Conservation (phyloP, 2,113 vertebrate genomes). For the Engraulis encrasicolus region DNA sequence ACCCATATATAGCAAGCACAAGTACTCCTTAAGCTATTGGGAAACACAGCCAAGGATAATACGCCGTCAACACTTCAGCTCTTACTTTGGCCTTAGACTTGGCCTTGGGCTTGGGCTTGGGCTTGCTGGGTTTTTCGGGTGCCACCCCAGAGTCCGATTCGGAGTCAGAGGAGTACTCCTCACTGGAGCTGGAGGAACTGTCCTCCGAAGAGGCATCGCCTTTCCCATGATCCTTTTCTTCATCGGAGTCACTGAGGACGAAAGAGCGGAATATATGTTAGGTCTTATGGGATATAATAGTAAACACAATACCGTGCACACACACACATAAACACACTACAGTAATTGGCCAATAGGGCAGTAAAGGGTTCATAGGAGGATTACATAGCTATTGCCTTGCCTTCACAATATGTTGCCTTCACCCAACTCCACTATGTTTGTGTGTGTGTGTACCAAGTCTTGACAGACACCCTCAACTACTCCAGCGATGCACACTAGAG, state of each 20-base stretch:
- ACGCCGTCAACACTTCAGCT: not conserved
- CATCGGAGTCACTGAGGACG: constrained; percentile 68
- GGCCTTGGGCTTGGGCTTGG: constrained; percentile 69
- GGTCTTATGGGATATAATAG: not conserved
- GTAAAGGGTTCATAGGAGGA: too few relatives aligned
- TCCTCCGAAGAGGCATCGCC: constrained; percentile 71
- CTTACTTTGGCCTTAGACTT: constrained; percentile 67
- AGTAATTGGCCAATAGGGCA: too few relatives aligned
- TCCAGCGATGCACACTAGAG: too few relatives aligned
- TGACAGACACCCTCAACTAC: too few relatives aligned
- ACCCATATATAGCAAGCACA: too few relatives aligned
- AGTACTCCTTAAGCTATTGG: too few relatives aligned
- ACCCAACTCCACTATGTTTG: too few relatives aligned
- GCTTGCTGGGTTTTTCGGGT: constrained; percentile 43
- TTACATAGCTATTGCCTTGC: too few relatives aligned
- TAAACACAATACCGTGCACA: constrained; percentile 34
- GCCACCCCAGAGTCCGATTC: constrained; percentile 56
- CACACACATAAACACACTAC: too few relatives aligned
- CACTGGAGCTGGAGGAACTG: constrained; percentile 79
- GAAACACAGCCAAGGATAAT: too few relatives aligned
- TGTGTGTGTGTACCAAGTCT: too few relatives aligned
- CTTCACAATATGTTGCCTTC: too few relatives aligned
- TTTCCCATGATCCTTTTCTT: constrained; percentile 58
- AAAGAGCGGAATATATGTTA: not conserved
- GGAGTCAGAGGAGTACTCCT: constrained; percentile 69